Evolutionary conservation across 1,140 invertebrate species (phyloP), one percentile per base, ranked within the genome.

Genomic region (Drosophila cardini): DNA sequence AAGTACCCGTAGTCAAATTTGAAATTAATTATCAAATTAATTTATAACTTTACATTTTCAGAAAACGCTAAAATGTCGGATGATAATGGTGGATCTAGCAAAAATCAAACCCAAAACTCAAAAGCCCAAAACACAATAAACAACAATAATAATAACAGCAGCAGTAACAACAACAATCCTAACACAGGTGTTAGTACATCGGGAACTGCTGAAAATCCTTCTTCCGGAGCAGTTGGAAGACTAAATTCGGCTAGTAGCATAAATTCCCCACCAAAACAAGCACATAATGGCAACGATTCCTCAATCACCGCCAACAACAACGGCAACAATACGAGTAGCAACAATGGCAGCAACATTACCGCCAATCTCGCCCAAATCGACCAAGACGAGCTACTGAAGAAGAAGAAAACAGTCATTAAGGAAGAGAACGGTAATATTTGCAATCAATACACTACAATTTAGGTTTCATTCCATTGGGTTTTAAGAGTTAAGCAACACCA

Each of bases 401-500:
- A 78, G 2, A 90, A 76, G 9, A 81, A 81, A 46, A 43, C 21
- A 3, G 43, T 13, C 50, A 30, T 21, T 2, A 90, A 78, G 30
- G 82, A 87, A n/a, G 87, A 90, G 5, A 83, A 84, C 21, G 87
- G 87, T 90, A 76, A 63, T 43, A 40, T 40, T 40, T 26, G 9
- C 34, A 36, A 36, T 36, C 34, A 36, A 36, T 36, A 9, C 8
- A 2, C 4, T 36, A 9, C 9, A 13, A 6, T 40, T 11, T 38
- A 38, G 7, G 1, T 38, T 38, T 7, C 11, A 40, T 40, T 40
- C n/a, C 7, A 6, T 36, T 9, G 4, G 34, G 34, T 6, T 8
- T 36, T 6, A 36, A 9, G 2, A 36, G 32, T 21, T 26, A 5
- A 26, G 21, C 21, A 36, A 10, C 34, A 6, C 34, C 4, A 26